Evolutionary conservation across 1,140 invertebrate genomes (phyloP).

Genomic region (Carcinoscorpius rotundicauda): DNA sequence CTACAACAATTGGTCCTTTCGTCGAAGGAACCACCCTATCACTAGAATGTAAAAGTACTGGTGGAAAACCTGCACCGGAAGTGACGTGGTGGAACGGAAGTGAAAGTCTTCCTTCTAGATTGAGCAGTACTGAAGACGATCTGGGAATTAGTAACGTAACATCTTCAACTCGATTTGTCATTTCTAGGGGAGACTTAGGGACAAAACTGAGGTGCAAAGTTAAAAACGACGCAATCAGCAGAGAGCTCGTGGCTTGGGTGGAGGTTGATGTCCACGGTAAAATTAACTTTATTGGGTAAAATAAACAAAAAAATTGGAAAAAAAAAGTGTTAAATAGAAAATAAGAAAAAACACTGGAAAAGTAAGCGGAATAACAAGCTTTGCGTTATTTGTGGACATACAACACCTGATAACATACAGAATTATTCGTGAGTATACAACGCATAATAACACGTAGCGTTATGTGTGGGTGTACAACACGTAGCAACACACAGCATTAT

Average conservation of each 20-base stretch:
- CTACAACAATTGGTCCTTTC: constrained; percentile 18
- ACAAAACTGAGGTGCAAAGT: constrained; percentile 54
- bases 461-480: too few species aligned
- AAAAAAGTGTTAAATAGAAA: too few species aligned
- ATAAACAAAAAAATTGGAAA: too few species aligned
- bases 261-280: constrained; percentile 69
- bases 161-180: constrained; percentile 48
- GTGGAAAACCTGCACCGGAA: constrained; percentile 57
- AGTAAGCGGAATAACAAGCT: too few species aligned
- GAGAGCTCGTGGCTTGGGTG: constrained; percentile 45
- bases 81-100: constrained; percentile 56
- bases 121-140: constrained; percentile 16
- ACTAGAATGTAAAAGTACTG: constrained; percentile 18
- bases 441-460: too few species aligned
- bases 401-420: too few species aligned
- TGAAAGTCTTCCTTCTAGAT: too few species aligned
- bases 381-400: too few species aligned
- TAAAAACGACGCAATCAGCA: constrained; percentile 21
- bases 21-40: constrained; percentile 13
- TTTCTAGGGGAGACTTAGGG: constrained; percentile 60
- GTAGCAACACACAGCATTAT: too few species aligned
- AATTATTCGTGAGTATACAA: too few species aligned
- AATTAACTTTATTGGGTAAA: too few species aligned
- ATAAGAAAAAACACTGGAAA: too few species aligned
- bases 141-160: constrained; percentile 49